Evolutionary conservation across 2,888 invertebrate species (phyloP).

Genomic region (Exephanes ischioxanthus): DNA sequence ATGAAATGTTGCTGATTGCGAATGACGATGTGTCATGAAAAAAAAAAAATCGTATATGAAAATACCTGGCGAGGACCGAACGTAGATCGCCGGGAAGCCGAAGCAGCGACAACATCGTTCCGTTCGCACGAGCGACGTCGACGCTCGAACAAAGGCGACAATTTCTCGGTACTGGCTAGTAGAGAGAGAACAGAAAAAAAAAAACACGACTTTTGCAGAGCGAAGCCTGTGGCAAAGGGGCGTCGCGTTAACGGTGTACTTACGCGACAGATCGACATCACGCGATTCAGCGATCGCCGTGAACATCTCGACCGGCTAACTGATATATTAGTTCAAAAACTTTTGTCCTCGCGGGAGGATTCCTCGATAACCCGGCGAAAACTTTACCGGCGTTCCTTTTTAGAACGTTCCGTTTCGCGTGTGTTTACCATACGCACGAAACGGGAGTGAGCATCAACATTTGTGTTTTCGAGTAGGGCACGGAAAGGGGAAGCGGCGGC

Average conservation of each 20-base stretch:
- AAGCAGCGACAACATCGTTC: background rate
- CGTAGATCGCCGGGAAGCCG: background rate
- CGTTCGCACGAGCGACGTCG: slow-evolving; percentile 12
- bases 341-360: background rate
- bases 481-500: background rate
- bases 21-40: background rate
- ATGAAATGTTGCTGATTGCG: too few species aligned
- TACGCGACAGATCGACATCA: background rate
- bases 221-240: background rate
- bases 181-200: slow-evolving; percentile 6
- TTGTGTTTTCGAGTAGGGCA: background rate
- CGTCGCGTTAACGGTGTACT: background rate
- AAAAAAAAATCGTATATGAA: background rate
- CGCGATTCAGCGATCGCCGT: background rate
- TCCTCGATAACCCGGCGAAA: background rate
- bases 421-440: background rate
- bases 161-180: slow-evolving; percentile 31
- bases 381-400: background rate
- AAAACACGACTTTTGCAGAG: background rate
- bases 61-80: background rate
- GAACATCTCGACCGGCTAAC: background rate
- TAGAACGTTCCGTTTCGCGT: background rate
- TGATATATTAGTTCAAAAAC: background rate
- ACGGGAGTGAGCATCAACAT: slow-evolving; percentile 3
- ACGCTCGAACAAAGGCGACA: slow-evolving; percentile 5